Evolutionary conservation across 2,797 vertebrate genomes (phyloP).

Genomic region (Ispidina lecontei): DNA sequence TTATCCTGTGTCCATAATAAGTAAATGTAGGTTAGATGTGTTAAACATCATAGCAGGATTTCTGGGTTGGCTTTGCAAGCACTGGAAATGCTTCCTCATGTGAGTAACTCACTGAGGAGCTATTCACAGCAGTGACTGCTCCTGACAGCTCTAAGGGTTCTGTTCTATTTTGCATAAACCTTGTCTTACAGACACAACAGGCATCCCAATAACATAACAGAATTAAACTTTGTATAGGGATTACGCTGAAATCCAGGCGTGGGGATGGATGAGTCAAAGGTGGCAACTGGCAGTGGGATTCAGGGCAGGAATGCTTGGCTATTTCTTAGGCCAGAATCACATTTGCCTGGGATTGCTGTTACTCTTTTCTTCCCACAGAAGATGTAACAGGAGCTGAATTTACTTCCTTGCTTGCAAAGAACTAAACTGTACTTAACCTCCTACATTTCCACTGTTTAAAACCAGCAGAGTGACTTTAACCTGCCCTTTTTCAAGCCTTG

Average conservation of each 20-base stretch:
- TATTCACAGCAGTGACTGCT: background rate
- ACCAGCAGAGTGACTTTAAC: background rate
- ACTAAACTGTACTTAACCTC: background rate
- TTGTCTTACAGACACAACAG: background rate
- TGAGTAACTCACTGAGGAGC: background rate
- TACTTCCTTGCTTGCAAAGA: background rate
- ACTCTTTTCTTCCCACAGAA: background rate
- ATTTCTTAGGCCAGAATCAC: background rate
- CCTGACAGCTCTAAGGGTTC: background rate
- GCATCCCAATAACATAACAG: background rate
- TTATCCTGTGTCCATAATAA: background rate
- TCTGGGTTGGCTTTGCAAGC: background rate
- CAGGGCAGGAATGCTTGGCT: background rate
- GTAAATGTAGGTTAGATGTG: background rate
- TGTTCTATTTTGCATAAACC: background rate
- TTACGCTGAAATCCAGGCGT: background rate
- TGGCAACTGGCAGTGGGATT: background rate
- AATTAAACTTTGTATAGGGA: background rate
- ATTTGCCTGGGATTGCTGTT: background rate
- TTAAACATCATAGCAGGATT: background rate
- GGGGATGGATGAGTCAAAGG: background rate
- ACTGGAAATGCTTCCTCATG: background rate
- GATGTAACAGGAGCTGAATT: background rate
- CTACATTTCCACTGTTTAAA: background rate
- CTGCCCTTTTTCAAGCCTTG: background rate